Conservation (phyloP, 2,797 vertebrate genomes). For the Taeniopygia guttata region DNA sequence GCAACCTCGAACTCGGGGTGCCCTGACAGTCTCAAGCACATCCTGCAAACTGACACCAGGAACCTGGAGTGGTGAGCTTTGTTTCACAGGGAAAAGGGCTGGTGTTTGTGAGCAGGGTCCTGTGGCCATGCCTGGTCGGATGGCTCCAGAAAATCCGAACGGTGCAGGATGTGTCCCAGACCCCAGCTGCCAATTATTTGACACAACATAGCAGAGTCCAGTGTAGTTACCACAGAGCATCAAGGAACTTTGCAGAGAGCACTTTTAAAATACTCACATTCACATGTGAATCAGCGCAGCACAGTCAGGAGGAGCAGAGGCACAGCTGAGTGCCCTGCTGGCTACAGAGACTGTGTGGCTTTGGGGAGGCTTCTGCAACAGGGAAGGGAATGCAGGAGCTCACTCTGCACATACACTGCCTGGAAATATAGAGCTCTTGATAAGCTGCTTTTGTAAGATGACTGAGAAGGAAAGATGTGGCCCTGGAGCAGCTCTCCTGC, state of each 20-base stretch:
- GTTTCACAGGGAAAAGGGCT: too few species aligned
- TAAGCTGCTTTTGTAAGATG: neutral
- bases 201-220: neutral
- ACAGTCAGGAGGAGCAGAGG: neutral
- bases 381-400: neutral
- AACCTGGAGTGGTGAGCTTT: too few species aligned
- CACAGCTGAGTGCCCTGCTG: neutral
- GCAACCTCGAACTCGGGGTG: too few species aligned
- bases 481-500: neutral
- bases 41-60: too few species aligned
- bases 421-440: neutral
- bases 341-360: neutral
- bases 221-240: neutral
- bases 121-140: too few species aligned
- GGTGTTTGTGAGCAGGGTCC: too few species aligned
- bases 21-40: too few species aligned
- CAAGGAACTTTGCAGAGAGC: neutral
- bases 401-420: fast-evolving
- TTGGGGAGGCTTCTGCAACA: neutral
- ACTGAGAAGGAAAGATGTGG: neutral
- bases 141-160: too few species aligned
- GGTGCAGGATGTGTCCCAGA: too few species aligned
- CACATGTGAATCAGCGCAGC: neutral
- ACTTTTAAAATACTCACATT: neutral
- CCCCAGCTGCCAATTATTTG: neutral